These are phyloP conservation scores for Caenorhabditis sp. DNA, from an alignment of 2,888 invertebrate species.

Conservation along the genomic window DNA sequence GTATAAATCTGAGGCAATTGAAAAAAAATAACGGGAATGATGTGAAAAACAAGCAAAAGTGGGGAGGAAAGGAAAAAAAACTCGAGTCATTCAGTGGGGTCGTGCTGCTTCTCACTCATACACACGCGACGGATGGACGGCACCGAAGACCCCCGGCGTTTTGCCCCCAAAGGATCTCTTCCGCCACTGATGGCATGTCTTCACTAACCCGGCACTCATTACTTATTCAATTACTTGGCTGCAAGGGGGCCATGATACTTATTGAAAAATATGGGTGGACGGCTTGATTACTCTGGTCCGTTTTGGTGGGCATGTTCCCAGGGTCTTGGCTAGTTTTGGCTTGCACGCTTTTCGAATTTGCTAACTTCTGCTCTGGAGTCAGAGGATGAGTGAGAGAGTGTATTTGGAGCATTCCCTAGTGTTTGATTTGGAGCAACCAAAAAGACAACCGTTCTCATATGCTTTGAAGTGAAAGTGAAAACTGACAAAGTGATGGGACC, in stretches of 20 bases:
- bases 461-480: background rate
- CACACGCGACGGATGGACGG: constrained; percentile 52
- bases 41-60: constrained; percentile 61
- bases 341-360: no score
- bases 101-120: constrained; percentile 52
- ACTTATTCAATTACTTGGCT: constrained; percentile 67
- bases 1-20: constrained; percentile 61
- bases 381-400: no score
- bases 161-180: constrained; percentile 56
- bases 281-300: constrained; percentile 14
- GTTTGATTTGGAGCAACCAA: no score
- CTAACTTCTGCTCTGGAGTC: no score
- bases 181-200: constrained; percentile 35
- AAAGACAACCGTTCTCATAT: no score
- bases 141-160: constrained; percentile 22
- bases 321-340: background rate
- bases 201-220: constrained; percentile 54
- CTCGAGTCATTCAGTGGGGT: constrained; percentile 62
- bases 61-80: constrained; percentile 30
- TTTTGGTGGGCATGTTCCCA: no score
- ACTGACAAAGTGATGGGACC: constrained; percentile 8
- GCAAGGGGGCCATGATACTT: constrained; percentile 43
- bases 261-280: constrained; percentile 52
- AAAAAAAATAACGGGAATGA: constrained; percentile 49
- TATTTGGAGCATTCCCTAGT: no score